Evolutionary conservation across 1,140 invertebrate genomes (phyloP).

Genomic region (Megalonaias nervosa): DNA sequence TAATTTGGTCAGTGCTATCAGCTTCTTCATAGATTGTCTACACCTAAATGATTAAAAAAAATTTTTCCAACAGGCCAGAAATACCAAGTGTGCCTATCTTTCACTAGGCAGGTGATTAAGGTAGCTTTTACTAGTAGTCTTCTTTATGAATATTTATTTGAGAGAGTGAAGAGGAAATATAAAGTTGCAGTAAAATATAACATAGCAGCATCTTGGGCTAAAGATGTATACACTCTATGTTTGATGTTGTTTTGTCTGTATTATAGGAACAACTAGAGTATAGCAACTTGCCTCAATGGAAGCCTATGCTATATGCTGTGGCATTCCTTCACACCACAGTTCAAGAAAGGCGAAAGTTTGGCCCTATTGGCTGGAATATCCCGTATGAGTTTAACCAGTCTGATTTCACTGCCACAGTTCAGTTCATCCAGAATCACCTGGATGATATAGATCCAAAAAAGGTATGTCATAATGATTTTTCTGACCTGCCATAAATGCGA

Average conservation of each 20-base stretch:
- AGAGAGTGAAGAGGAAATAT: too few relatives aligned
- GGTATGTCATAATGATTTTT: constrained; percentile 60
- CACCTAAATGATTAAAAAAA: too few relatives aligned
- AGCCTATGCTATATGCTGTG: constrained; percentile 92
- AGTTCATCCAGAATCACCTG: constrained; percentile 97
- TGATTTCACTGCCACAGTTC: constrained; percentile 94
- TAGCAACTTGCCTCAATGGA: constrained; percentile 93
- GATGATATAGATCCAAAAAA: constrained; percentile 98
- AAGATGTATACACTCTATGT: too few relatives aligned
- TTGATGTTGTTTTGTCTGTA: background rate
- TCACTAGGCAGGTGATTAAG: too few relatives aligned
- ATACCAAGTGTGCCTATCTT: too few relatives aligned
- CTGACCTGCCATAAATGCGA: background rate
- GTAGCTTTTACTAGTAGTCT: too few relatives aligned
- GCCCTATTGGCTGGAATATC: constrained; percentile 96
- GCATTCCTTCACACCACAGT: constrained; percentile 83
- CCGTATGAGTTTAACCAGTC: constrained; percentile 99
- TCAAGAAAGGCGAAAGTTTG: constrained; percentile 92
- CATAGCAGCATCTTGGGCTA: too few relatives aligned
- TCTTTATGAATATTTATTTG: too few relatives aligned
- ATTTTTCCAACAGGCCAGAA: too few relatives aligned
- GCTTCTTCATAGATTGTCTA: too few relatives aligned
- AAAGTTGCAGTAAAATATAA: too few relatives aligned
- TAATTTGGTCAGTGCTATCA: too few relatives aligned
- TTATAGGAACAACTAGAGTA: constrained; percentile 88